Evolutionary conservation across 1,140 invertebrate genomes (phyloP), one percentile per base, ranked within the genome.

Genomic region (Drosophila sp.): DNA sequence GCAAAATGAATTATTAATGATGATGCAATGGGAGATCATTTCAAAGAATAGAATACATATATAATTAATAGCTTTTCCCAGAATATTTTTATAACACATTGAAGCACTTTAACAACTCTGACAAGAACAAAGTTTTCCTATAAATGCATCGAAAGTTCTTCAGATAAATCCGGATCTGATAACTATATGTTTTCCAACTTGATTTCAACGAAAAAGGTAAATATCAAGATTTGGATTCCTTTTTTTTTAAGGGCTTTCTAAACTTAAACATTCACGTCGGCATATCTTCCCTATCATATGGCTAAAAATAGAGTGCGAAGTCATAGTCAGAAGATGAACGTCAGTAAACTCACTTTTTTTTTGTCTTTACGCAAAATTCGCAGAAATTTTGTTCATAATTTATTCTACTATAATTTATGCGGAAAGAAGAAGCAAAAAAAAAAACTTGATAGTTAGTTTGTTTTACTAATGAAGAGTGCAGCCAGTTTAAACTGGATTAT

Each of bases 401-500:
- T 82, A 87, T 82, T 72, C 76, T 67, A 65, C 68, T 47, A 65
- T 71, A 66, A 73, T 65, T 67, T 50, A 50, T 50, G 44, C 44
- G 10, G 23, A 25, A 23, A 50, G n/a, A 2, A 50, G 4, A 75
- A 75, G 56, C 56, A 72, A 80, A 80, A 72, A n/a, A 44, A 83
- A 76, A 69, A 62, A 54, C 32, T 44, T 44, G 44, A 50, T 50
- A 50, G 44, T 66, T 33, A 72, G 83, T 87, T 86, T 87, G 82
- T 87, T 86, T 86, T 87, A 82, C 65, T 83, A 87, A 87, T 86
- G 76, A 86, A 27, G 23, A 68, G 57, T 83, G 83, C 72, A 87
- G 80, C 79, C 83, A 69, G 83, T 79, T 86, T 44, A 65, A 86
- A 86, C 83, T 76, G 76, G 83, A 87, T 86, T 74, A 66, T 11